A percentile compares a stretch with the other conserved stretches of the same genome.
phyloP scores from a whole-genome alignment of 2,797 vertebrate genomes.

The Hippocampus kuda region DNA sequence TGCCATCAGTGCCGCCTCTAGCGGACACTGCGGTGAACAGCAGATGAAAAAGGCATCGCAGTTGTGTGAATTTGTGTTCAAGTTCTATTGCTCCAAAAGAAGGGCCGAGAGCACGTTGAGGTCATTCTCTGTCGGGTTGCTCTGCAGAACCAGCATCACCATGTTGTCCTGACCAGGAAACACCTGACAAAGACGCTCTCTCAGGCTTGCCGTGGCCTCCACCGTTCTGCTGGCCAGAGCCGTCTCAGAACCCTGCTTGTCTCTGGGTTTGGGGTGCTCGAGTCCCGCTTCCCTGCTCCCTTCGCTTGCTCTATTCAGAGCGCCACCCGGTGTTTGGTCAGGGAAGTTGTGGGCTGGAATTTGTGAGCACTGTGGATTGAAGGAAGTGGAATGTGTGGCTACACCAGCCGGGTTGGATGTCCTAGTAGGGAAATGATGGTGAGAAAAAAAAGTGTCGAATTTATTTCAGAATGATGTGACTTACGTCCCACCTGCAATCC shows the following conservation, averaged over 20 bases:
- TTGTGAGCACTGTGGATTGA: constrained; percentile 34
- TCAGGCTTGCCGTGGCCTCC: constrained; percentile 62
- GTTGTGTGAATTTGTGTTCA: not conserved
- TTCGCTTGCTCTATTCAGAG: not conserved
- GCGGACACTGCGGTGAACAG: not conserved
- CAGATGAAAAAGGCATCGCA: not conserved
- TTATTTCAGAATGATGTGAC: not conserved
- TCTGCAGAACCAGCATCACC: constrained; percentile 74
- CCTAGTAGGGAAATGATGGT: constrained; percentile 24
- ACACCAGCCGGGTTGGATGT: constrained; percentile 40
- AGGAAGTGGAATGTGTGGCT: constrained; percentile 18
- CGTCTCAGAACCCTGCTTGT: not conserved
- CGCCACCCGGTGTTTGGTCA: constrained; percentile 33
- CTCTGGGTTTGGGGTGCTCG: constrained; percentile 9
- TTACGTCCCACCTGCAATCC: constrained; percentile 58
- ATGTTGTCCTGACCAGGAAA: constrained; percentile 72
- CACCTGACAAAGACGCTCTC: constrained; percentile 65
- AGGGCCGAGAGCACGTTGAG: constrained; percentile 71
- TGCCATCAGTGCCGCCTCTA: not conserved
- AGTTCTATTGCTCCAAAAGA: constrained; percentile 57
- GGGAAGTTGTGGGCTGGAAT: constrained; percentile 57
- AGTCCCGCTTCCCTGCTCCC: not conserved
- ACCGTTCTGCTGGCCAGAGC: constrained; percentile 26
- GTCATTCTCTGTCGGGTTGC: constrained; percentile 64
- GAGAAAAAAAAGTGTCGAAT: not conserved